Conservation (phyloP, 2,888 invertebrate genomes). For the Orthosia gracilis region DNA sequence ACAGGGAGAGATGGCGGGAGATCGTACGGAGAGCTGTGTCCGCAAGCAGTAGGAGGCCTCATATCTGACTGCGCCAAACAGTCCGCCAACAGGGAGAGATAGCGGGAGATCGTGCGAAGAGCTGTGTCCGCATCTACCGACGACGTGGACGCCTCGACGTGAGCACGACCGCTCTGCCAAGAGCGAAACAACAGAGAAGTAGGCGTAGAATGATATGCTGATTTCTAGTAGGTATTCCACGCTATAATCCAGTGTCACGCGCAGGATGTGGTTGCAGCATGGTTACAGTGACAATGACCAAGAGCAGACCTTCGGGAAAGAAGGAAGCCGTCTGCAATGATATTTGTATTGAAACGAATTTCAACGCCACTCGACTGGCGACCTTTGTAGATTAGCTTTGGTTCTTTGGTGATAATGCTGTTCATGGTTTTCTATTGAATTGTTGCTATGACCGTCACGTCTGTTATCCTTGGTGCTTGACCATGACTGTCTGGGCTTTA, state of each 20-base stretch:
- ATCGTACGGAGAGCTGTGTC: no score
- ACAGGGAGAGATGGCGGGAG: no score
- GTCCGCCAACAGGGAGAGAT: no score
- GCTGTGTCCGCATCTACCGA: no score
- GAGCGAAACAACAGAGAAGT: no score
- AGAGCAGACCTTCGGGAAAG: constrained; percentile 58
- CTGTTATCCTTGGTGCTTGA: neutral
- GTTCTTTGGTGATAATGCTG: constrained; percentile 36
- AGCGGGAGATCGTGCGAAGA: no score
- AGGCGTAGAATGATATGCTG: neutral
- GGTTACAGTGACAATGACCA: constrained; percentile 44
- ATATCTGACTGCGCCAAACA: no score
- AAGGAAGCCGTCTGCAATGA: constrained; percentile 38
- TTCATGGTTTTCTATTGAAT: constrained; percentile 47
- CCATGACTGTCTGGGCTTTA: constrained; percentile 4
- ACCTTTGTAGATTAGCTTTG: constrained; percentile 63
- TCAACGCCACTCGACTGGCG: constrained; percentile 51
- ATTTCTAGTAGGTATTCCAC: no score
- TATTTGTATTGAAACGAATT: constrained; percentile 42
- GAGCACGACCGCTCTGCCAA: no score
- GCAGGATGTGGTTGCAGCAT: constrained; percentile 50
- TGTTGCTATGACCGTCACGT: constrained; percentile 30
- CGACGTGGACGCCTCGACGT: no score
- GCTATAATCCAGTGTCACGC: constrained; percentile 25
- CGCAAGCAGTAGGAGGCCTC: no score